These are phyloP conservation scores for Etheostoma cragini DNA, from an alignment of 2,113 vertebrate species.

Conservation along the genomic window DNA sequence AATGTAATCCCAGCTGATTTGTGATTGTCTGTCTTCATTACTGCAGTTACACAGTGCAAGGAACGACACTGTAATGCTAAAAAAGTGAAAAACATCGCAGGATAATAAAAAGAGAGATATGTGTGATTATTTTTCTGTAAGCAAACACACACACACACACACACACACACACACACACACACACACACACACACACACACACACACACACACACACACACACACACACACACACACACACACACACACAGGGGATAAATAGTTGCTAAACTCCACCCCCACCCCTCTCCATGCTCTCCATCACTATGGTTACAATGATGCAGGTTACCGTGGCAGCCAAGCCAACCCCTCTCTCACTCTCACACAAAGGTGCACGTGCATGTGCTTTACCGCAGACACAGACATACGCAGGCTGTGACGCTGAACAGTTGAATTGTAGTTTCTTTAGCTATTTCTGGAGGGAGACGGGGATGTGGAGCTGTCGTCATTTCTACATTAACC, in stretches of 20 bases:
- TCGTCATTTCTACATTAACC: slow-evolving; percentile 9
- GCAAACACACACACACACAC: slow-evolving; percentile 32
- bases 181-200: slow-evolving; percentile 29
- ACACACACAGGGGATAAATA: slow-evolving; percentile 37
- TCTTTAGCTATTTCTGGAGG: slow-evolving; percentile 47
- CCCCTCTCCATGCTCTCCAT: slow-evolving; percentile 36
- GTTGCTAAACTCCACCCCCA: slow-evolving; percentile 19
- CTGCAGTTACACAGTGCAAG: neutral
- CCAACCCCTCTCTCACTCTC: slow-evolving; percentile 38
- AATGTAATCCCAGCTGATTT: neutral
- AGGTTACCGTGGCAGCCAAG: slow-evolving; percentile 75
- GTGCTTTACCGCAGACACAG: slow-evolving; percentile 3
- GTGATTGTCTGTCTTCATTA: neutral
- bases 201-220: slow-evolving; percentile 33
- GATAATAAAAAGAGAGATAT: neutral
- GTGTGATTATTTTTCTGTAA: neutral
- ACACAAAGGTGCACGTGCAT: slow-evolving; percentile 51
- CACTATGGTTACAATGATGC: slow-evolving; percentile 80
- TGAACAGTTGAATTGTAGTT: slow-evolving; percentile 31
- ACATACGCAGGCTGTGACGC: slow-evolving; percentile 58
- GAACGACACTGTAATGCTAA: neutral
- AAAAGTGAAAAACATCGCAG: neutral
- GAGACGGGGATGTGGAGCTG: neutral
- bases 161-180: slow-evolving; percentile 34
- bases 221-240: slow-evolving; percentile 27